phyloP scores from a whole-genome alignment of 2,113 vertebrate species.

The Malurus cyaneus region DNA sequence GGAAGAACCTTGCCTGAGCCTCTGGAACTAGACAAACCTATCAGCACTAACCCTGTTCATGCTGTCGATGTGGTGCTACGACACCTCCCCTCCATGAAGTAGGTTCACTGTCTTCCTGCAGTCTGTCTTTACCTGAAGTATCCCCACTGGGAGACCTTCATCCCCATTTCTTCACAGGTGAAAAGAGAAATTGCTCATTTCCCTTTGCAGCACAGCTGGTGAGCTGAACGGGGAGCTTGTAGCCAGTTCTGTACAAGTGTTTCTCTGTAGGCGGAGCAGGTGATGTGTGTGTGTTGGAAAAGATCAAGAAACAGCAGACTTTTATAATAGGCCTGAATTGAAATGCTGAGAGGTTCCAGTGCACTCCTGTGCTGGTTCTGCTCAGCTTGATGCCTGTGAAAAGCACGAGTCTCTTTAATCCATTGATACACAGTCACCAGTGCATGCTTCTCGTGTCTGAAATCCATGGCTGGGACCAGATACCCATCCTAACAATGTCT shows the following conservation, averaged over 20 bases:
- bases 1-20: constrained; percentile 95
- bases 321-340: neutral
- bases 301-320: neutral
- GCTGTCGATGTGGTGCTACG: constrained; percentile 97
- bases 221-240: neutral
- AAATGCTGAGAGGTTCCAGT: neutral
- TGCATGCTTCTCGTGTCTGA: neutral
- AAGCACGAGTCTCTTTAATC: neutral
- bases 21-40: constrained; percentile 98
- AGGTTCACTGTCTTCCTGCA: constrained; percentile 70
- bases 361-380: neutral
- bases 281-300: neutral
- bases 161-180: constrained; percentile 14
- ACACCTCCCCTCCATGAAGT: constrained; percentile 99
- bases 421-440: neutral
- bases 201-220: neutral
- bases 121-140: constrained; percentile 32
- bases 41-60: constrained; percentile 99
- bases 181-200: neutral
- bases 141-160: constrained; percentile 12
- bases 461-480: neutral
- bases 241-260: neutral
- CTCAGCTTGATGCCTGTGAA: neutral
- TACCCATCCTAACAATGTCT: neutral
- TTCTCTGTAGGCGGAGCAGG: neutral